phyloP scores from a whole-genome alignment of 2,113 vertebrate genomes.

The Oryzias javanicus region DNA sequence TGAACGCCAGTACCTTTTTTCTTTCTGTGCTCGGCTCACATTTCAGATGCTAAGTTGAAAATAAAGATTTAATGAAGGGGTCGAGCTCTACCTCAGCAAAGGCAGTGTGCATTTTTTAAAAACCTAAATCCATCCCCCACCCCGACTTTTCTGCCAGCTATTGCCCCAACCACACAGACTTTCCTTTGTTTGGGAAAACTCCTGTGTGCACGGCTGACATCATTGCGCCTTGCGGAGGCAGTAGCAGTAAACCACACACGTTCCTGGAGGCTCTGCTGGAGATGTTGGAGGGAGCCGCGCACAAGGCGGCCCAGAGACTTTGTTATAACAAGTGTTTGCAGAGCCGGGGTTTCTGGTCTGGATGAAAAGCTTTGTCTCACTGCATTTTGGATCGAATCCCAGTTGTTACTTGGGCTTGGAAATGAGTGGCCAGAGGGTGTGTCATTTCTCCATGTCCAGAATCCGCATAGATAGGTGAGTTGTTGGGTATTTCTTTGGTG shows the following conservation, averaged over 20 bases:
- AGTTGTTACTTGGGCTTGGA: too few relatives aligned
- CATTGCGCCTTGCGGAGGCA: constrained; percentile 68
- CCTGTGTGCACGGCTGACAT: constrained; percentile 75
- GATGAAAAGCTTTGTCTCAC: background rate
- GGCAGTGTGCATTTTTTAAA: constrained; percentile 57
- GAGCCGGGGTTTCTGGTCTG: background rate
- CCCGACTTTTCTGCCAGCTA: constrained; percentile 43
- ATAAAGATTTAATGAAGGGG: constrained; percentile 73
- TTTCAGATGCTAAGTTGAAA: constrained; percentile 59
- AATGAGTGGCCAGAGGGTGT: too few relatives aligned
- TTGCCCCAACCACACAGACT: constrained; percentile 74
- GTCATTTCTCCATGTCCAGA: too few relatives aligned
- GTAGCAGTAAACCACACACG: constrained; percentile 66
- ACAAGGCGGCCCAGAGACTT: constrained; percentile 34
- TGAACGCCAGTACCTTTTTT: constrained; percentile 1
- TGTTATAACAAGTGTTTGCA: background rate
- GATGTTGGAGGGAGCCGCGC: constrained; percentile 57
- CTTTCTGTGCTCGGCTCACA: constrained; percentile 32
- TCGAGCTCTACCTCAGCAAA: constrained; percentile 46
- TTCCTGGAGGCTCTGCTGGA: constrained; percentile 64
- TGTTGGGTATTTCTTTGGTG: too few relatives aligned
- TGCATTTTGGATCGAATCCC: too few relatives aligned
- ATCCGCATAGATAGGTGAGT: too few relatives aligned
- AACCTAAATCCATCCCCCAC: constrained; percentile 24
- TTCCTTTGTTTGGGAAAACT: constrained; percentile 80